These are phyloP conservation scores for Mesorhabditis spiculigera DNA, from an alignment of 2,888 invertebrate species.

Conservation along the genomic window DNA sequence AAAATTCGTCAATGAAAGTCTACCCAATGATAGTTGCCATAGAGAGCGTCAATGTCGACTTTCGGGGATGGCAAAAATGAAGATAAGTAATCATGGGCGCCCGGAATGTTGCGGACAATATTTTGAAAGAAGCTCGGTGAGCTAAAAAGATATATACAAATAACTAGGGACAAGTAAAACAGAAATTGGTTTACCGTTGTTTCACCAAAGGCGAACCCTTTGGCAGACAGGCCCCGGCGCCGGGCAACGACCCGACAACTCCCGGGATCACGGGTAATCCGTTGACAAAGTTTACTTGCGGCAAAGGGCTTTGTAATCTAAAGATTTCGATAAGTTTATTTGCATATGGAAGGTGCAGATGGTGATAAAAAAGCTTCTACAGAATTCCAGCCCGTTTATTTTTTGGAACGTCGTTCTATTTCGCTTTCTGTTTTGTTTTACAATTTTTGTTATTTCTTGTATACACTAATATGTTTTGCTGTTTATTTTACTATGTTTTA, in stretches of 20 bases:
- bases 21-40: slow-evolving; percentile 47
- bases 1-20: neutral
- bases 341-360: neutral
- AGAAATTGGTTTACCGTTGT: neutral
- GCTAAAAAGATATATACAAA: slow-evolving; percentile 17
- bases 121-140: slow-evolving; percentile 47
- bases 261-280: slow-evolving; percentile 47
- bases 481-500: no score
- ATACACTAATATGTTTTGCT: no score
- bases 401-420: no score
- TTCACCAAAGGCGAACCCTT: slow-evolving; percentile 36
- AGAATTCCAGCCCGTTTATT: no score
- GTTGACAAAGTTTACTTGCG: slow-evolving; percentile 36
- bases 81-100: slow-evolving; percentile 43
- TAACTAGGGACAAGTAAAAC: no score
- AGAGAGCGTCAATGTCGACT: slow-evolving; percentile 31
- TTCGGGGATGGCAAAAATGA: slow-evolving; percentile 37
- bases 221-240: slow-evolving; percentile 45
- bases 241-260: slow-evolving; percentile 40
- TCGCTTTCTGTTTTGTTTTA: no score
- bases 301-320: slow-evolving; percentile 20
- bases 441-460: no score
- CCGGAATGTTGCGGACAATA: slow-evolving; percentile 43
- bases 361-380: no score
- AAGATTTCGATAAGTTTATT: neutral